Percentiles rank a stretch among this genome's conserved stretches.
Evolutionary conservation across 2,888 invertebrate genomes (phyloP).

Genomic region (Melipona beecheii): DNA sequence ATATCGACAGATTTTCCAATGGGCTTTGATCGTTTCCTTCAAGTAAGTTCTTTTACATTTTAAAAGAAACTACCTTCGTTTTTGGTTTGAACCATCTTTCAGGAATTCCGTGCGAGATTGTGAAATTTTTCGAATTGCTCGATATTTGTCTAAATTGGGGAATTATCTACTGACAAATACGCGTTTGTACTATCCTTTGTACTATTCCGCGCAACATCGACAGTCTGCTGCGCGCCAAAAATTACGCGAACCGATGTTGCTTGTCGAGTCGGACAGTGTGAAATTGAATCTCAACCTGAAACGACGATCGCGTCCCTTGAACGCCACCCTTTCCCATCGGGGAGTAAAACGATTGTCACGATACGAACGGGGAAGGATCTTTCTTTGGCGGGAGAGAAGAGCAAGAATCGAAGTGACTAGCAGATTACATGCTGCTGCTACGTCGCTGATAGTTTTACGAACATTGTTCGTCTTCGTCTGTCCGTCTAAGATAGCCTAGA

Average conservation of each 20-base stretch:
- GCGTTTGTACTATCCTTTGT: too few relatives aligned
- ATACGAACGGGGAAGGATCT: slow-evolving; percentile 31
- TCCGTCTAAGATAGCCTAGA: slow-evolving; percentile 24
- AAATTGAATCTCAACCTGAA: slow-evolving; percentile 37
- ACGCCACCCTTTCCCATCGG: slow-evolving; percentile 35
- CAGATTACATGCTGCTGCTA: slow-evolving; percentile 56
- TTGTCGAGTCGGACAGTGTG: slow-evolving; percentile 18
- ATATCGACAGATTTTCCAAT: too few relatives aligned
- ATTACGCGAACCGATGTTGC: background rate
- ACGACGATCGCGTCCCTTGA: slow-evolving; percentile 35
- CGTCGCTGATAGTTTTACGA: slow-evolving; percentile 55
- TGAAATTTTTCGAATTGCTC: too few relatives aligned
- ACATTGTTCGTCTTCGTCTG: slow-evolving; percentile 52
- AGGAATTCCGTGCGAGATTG: too few relatives aligned
- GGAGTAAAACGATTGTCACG: slow-evolving; percentile 46
- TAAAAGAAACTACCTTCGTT: too few relatives aligned
- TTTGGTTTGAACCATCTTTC: too few relatives aligned
- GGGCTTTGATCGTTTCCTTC: too few relatives aligned
- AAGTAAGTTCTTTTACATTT: too few relatives aligned
- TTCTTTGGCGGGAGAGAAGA: slow-evolving; percentile 23
- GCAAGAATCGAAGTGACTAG: slow-evolving; percentile 32
- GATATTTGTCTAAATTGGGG: too few relatives aligned
- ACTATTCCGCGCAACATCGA: too few relatives aligned
- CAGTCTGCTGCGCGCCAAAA: background rate
- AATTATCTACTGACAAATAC: too few relatives aligned